Evolutionary conservation across 2,888 invertebrate species (phyloP).

Genomic region (Tachystola acroxantha): DNA sequence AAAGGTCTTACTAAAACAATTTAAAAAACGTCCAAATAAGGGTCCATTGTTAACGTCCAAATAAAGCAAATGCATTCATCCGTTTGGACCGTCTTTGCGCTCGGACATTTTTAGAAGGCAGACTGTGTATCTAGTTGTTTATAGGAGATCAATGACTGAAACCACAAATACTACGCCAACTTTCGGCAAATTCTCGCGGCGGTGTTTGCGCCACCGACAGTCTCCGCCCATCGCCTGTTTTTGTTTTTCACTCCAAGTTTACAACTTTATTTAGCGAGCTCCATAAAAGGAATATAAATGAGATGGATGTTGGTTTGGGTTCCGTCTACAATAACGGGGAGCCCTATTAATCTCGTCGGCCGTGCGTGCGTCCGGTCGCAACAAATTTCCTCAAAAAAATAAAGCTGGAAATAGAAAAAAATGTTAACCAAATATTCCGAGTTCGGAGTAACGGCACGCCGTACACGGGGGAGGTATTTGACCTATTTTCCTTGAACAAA

Average conservation of each 20-base stretch:
- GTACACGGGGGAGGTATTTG: constrained; percentile 1
- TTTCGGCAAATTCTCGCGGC: no score
- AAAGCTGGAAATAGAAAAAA: constrained; percentile 7
- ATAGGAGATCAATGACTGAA: no score
- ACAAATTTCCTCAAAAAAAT: constrained; percentile 6
- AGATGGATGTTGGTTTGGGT: constrained; percentile 25
- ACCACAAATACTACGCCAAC: no score
- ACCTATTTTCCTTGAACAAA: constrained; percentile 4
- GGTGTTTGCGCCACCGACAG: constrained; percentile 4
- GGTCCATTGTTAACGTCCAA: no score
- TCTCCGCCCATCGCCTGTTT: constrained; percentile 19
- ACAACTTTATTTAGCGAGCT: constrained; percentile 27
- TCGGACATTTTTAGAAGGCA: no score
- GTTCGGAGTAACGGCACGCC: background rate
- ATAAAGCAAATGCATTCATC: no score
- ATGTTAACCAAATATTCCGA: constrained; percentile 6
- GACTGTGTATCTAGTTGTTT: no score
- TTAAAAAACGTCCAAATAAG: no score
- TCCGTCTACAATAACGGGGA: constrained; percentile 20
- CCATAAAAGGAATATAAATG: constrained; percentile 38
- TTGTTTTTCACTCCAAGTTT: constrained; percentile 31
- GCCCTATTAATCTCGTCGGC: constrained; percentile 24
- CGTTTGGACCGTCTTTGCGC: no score
- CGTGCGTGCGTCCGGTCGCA: constrained; percentile 10
- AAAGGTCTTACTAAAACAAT: no score